A percentile compares a stretch with the other conserved stretches of the same genome.
phyloP scores from a whole-genome alignment of 1,140 invertebrate species.

The Portunus trituberculatus region DNA sequence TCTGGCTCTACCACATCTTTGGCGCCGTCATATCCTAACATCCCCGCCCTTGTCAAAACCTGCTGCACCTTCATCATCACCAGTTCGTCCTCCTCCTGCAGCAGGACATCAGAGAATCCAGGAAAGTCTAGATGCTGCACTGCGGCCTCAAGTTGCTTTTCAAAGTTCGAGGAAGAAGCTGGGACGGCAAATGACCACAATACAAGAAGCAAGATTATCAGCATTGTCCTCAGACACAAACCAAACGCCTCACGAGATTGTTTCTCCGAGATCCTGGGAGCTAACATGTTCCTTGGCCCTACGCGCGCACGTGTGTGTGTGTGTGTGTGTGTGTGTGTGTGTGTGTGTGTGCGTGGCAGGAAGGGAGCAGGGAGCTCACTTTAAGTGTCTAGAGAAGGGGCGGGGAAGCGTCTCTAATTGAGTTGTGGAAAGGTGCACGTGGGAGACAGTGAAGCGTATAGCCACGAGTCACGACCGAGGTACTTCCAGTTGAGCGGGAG shows the following conservation, averaged over 20 bases:
- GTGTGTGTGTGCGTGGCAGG: not conserved
- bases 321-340: conserved; percentile 37
- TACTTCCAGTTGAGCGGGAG: too few relatives aligned
- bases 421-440: not conserved
- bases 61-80: not conserved
- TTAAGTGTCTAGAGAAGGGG: not conserved
- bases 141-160: conserved; percentile 38
- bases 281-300: not conserved
- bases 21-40: not conserved
- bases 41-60: conserved; percentile 2
- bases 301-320: not conserved
- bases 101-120: conserved; percentile 30
- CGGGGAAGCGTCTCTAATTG: not conserved
- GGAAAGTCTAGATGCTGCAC: conserved; percentile 4
- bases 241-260: too few relatives aligned
- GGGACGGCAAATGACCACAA: too few relatives aligned
- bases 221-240: not conserved
- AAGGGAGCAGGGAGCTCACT: not conserved
- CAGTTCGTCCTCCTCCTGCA: conserved; percentile 33
- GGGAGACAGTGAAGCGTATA: too few relatives aligned
- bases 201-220: not conserved
- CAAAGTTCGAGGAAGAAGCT: not conserved
- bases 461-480: too few relatives aligned
- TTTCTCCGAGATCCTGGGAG: too few relatives aligned
- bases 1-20: not conserved